A percentile compares a stretch with the other conserved stretches of the same genome.
These are phyloP conservation scores for Drosophila kokeensis DNA, from an alignment of 2,888 invertebrate species.

Conservation along the genomic window DNA sequence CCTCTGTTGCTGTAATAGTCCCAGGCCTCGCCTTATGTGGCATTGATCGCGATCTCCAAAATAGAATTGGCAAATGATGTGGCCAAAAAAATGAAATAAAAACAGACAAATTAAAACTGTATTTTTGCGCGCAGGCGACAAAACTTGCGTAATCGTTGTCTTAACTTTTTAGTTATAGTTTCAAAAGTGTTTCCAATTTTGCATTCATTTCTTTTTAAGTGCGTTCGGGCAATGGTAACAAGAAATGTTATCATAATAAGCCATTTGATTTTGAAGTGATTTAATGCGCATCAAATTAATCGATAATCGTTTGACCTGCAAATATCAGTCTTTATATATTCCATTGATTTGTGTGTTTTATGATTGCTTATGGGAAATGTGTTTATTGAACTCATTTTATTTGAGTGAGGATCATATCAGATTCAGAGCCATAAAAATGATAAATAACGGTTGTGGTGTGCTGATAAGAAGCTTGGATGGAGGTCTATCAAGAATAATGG, in stretches of 20 bases:
- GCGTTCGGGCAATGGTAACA: not conserved
- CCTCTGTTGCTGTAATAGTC: constrained; percentile 40
- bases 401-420: constrained; percentile 19
- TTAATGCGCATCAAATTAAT: not conserved
- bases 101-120: constrained; percentile 3
- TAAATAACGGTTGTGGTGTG: constrained; percentile 11
- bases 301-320: not conserved
- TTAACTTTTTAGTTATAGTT: not conserved
- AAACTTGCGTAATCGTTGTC: constrained; percentile 15
- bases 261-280: not conserved
- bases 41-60: constrained; percentile 46
- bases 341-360: constrained; percentile 13
- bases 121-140: constrained; percentile 37
- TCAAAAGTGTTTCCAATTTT: not conserved
- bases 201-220: not conserved
- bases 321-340: constrained; percentile 2
- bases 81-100: constrained; percentile 1
- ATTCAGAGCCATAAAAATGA: constrained; percentile 19
- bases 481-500: not conserved
- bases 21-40: constrained; percentile 52
- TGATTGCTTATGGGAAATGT: constrained; percentile 32
- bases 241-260: not conserved
- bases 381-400: constrained; percentile 49
- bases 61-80: constrained; percentile 51
- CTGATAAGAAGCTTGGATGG: constrained; percentile 26